Evolutionary conservation across 2,797 vertebrate species (phyloP).

Genomic region (Amphiprion clarkii): DNA sequence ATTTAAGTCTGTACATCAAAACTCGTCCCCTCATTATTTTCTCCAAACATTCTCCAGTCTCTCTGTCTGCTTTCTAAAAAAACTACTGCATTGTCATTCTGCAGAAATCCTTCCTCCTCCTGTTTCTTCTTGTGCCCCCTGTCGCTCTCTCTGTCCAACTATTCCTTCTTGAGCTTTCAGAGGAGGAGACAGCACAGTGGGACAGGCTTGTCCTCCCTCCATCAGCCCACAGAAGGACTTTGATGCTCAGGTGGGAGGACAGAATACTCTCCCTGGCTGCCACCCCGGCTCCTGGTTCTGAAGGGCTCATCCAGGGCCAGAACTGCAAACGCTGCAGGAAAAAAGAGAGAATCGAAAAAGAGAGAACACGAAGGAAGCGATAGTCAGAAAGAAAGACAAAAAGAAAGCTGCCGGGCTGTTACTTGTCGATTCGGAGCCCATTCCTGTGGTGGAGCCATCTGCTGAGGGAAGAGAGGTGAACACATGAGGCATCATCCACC

Average conservation of each 20-base stretch:
- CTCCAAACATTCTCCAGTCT: background rate
- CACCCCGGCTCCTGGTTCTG: slow-evolving; percentile 50
- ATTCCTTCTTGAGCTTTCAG: slow-evolving; percentile 25
- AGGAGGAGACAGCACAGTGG: slow-evolving; percentile 21
- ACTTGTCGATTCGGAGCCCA: slow-evolving; percentile 59
- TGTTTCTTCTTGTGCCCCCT: background rate
- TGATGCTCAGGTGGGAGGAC: slow-evolving; percentile 60
- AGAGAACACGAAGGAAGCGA: slow-evolving; percentile 37
- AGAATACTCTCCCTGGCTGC: slow-evolving; percentile 54
- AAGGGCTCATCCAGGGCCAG: slow-evolving; percentile 54
- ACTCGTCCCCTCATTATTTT: too few species aligned
- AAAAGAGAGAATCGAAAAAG: slow-evolving; percentile 7
- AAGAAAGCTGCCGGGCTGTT: slow-evolving; percentile 56
- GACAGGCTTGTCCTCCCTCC: slow-evolving; percentile 48
- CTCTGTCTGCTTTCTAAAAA: slow-evolving; percentile 3
- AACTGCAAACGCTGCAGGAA: slow-evolving; percentile 57
- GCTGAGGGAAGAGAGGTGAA: slow-evolving; percentile 56
- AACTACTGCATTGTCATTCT: slow-evolving; percentile 29
- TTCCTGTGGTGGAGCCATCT: slow-evolving; percentile 78
- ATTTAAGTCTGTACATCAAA: too few species aligned
- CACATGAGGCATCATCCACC: slow-evolving; percentile 29
- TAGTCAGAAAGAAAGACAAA: slow-evolving; percentile 34
- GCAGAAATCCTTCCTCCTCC: slow-evolving; percentile 2
- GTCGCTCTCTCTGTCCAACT: slow-evolving; percentile 19
- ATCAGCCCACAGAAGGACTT: slow-evolving; percentile 52